Conservation (phyloP, 30 jellyfish, hydroid and myxozoan species). For the Turritopsis dohrnii region DNA sequence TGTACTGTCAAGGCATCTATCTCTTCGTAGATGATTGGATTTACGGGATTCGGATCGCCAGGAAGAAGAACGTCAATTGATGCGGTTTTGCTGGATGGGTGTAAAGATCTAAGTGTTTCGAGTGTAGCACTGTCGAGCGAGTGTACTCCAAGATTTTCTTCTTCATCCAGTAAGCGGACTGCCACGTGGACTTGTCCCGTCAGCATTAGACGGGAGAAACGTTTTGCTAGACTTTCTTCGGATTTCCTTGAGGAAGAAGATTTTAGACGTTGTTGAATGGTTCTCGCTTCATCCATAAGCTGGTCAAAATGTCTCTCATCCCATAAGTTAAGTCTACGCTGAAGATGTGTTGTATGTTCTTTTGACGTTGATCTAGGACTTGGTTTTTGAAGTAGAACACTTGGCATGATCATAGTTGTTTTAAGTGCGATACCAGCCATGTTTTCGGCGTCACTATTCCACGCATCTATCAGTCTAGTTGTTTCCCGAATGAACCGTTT, state of each 20-base stretch:
- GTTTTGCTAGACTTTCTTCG: neutral
- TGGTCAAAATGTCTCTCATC: too few relatives aligned
- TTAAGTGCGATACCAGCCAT: neutral
- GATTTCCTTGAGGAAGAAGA: neutral
- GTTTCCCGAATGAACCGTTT: neutral
- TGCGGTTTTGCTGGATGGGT: neutral
- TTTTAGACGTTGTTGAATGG: neutral
- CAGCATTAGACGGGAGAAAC: slow-evolving; percentile 1
- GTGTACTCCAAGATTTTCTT: neutral
- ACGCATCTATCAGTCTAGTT: neutral
- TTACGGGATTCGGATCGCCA: neutral
- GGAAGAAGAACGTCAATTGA: neutral
- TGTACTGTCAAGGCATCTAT: neutral
- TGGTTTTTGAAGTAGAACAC: neutral
- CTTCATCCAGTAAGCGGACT: slow-evolving; percentile 4
- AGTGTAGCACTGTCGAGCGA: neutral
- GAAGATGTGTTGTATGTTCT: too few relatives aligned
- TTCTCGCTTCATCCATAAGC: too few relatives aligned
- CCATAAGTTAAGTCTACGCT: too few relatives aligned
- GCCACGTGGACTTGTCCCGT: slow-evolving; percentile 14
- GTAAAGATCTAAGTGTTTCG: neutral
- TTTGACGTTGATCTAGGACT: neutral
- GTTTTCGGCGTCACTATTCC: neutral
- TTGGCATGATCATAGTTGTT: neutral
- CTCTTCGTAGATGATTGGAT: neutral